Evolutionary conservation across 2,797 vertebrate species (phyloP), one percentile per base, ranked within the genome.

Genomic region (Enteromius viviparus): DNA sequence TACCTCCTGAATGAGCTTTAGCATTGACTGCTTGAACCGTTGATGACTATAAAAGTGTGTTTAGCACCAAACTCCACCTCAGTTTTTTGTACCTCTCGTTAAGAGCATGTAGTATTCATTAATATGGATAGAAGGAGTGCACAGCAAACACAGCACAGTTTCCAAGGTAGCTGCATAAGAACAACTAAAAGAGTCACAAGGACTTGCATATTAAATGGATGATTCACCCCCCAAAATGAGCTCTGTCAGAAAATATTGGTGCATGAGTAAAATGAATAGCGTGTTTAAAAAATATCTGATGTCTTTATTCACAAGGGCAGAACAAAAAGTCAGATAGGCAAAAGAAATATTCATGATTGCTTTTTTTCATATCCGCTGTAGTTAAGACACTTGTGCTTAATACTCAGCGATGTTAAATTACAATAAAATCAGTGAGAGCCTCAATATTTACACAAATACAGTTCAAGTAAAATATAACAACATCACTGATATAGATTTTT

Each of bases 371-470:
- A 72, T 55, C 78, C 62, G 80, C 26, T 40, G 58, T 23, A 75
- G 77, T 66, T 76, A 80, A 81, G 53, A 72, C 21, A 82, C 32
- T 78, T 79, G 69, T 79, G 76, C 74, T 81, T 83, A 81, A 82
- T 58, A 65, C 78, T 64, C 72, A 83, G 78, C 62, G 68, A 65
- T 65, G 76, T 85, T 81, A 85, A 85, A 80, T 85, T 87, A 85
- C 78, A 78, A 37, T 75, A 81, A 79, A 53, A 26, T 72, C 55
- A 80, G 34, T 80, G 74, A 58, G 37, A 81, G 45, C 66, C 45
- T 81, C 74, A 83, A 86, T 88, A 86, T 87, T 89, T 89, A 88
- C 79, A 87, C 21, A 75, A 34, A 65, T 47, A 83, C 49, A 83
- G 76, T 78, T 87, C 82, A 88, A 87, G 86, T 85, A 78, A 75